Conservation (phyloP, 2,888 invertebrate genomes). For the Yponomeuta plumbellus region DNA sequence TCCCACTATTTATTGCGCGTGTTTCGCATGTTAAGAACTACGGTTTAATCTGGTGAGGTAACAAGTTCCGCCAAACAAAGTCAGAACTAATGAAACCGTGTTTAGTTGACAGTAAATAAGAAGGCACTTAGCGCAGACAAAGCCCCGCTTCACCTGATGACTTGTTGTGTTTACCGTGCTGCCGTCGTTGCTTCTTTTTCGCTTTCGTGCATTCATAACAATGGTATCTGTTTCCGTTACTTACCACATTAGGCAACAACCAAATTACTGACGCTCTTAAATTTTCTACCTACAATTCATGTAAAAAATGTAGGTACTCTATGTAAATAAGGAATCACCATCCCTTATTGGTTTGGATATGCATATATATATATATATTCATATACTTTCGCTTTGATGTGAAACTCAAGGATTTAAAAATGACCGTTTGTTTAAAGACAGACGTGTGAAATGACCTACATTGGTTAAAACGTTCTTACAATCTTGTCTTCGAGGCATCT, state of each 20-base stretch:
- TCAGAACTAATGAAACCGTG: not conserved
- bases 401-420: no score
- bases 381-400: no score
- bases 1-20: not conserved
- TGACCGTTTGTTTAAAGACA: no score
- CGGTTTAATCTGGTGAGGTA: not conserved
- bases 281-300: no score
- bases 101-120: slow-evolving; percentile 18
- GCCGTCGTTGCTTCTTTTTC: not conserved
- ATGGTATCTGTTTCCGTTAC: not conserved
- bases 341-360: no score
- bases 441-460: no score
- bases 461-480: no score
- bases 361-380: no score
- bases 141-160: slow-evolving; percentile 17
- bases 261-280: no score
- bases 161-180: slow-evolving; percentile 11
- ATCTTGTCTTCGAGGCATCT: not conserved
- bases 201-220: not conserved
- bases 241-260: not conserved
- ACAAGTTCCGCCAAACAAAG: not conserved
- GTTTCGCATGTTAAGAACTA: not conserved
- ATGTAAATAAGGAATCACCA: no score
- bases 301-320: no score
- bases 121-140: slow-evolving; percentile 22